A percentile compares a stretch with the other conserved stretches of the same genome.
These are phyloP conservation scores for Sarcophaga bullata DNA, from an alignment of 1,140 invertebrate genomes.

Conservation along the genomic window DNA sequence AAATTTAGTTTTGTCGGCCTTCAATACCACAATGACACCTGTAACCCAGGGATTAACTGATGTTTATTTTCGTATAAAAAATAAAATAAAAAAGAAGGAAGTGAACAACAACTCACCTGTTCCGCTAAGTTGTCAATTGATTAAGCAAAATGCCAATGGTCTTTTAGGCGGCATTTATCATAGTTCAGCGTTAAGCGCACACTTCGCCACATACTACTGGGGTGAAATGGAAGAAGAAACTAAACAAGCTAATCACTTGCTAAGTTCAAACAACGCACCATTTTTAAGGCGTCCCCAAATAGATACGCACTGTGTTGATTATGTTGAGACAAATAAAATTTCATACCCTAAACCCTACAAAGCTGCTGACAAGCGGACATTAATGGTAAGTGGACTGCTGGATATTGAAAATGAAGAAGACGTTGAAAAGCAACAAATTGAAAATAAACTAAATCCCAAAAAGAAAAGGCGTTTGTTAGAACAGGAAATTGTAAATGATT, in stretches of 20 bases:
- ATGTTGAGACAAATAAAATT: background rate
- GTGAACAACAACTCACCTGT: conserved; percentile 47
- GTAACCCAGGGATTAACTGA: conserved; percentile 54
- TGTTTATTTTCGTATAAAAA: conserved; percentile 53
- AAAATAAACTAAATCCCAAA: conserved; percentile 23
- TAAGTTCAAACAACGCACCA: conserved; percentile 52
- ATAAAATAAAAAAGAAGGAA: conserved; percentile 45
- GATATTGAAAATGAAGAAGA: background rate
- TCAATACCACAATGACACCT: conserved; percentile 58
- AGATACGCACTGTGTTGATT: conserved; percentile 13
- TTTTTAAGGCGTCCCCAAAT: conserved; percentile 53
- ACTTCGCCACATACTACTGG: conserved; percentile 49
- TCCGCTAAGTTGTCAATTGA: conserved; percentile 58
- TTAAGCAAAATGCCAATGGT: conserved; percentile 52
- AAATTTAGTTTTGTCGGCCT: conserved; percentile 53
- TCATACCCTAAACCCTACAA: conserved; percentile 50
- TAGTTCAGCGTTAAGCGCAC: conserved; percentile 53
- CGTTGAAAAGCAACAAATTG: background rate
- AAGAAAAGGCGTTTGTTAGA: conserved; percentile 51
- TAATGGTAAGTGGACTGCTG: conserved; percentile 40
- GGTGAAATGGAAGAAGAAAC: conserved; percentile 47
- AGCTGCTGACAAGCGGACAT: conserved; percentile 48
- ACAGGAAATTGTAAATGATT: conserved; percentile 47
- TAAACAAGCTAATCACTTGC: background rate
- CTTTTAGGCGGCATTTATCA: conserved; percentile 55